Conservation (phyloP, 1,140 invertebrate genomes). For the Adelges cooleyi region DNA sequence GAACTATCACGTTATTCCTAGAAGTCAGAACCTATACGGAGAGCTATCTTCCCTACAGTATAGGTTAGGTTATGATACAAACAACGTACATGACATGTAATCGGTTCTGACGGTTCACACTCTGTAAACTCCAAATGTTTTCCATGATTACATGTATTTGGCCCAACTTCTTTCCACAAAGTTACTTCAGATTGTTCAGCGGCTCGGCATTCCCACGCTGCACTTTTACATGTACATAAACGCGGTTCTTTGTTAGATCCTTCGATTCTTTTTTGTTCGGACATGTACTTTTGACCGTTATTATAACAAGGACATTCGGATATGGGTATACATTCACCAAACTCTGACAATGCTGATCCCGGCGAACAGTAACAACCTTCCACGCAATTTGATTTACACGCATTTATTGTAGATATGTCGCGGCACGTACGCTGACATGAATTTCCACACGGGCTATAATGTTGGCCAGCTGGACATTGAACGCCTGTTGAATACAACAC, state of each 20-base stretch:
- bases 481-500: conserved; percentile 44
- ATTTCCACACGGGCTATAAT: conserved; percentile 66
- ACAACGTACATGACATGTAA: conserved; percentile 60
- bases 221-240: conserved; percentile 48
- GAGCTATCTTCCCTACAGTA: too few species aligned
- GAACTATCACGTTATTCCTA: too few species aligned
- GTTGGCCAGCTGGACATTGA: conserved; percentile 62
- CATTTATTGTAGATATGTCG: conserved; percentile 42
- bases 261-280: conserved; percentile 45
- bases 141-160: conserved; percentile 36
- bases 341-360: conserved; percentile 56
- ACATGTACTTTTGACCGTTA: conserved; percentile 55
- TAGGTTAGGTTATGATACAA: too few species aligned
- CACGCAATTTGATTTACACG: conserved; percentile 55
- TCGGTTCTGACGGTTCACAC: conserved; percentile 58
- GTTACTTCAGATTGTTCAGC: conserved; percentile 50
- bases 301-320: conserved; percentile 63
- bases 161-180: conserved; percentile 38
- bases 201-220: conserved; percentile 56
- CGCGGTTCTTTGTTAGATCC: neutral
- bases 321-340: conserved; percentile 62
- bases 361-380: conserved; percentile 79
- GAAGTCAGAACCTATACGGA: too few species aligned
- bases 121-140: conserved; percentile 59
- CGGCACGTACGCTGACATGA: conserved; percentile 58